Conservation (phyloP, 2,888 invertebrate species). For the Lepidochrysops patricia region DNA sequence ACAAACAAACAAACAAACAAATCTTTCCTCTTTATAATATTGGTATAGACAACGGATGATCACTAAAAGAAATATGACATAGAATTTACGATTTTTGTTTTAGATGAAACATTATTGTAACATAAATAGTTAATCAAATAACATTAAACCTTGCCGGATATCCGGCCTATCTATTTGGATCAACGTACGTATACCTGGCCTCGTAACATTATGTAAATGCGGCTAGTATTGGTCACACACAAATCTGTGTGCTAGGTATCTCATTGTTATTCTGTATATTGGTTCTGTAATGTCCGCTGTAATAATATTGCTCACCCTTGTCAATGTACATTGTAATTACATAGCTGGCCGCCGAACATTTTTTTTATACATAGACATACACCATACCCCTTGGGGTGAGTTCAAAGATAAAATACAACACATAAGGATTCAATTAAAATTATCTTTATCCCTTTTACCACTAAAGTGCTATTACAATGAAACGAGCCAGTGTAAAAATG, state of each 20-base stretch:
- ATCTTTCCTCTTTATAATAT: too few species aligned
- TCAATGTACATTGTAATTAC: neutral
- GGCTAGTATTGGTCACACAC: slow-evolving; percentile 1
- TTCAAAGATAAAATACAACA: too few species aligned
- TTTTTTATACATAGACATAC: too few species aligned
- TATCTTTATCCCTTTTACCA: too few species aligned
- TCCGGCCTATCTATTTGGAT: neutral
- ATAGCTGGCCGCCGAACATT: too few species aligned
- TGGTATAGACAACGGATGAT: too few species aligned
- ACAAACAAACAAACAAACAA: too few species aligned
- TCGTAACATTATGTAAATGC: neutral
- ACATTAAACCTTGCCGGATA: neutral
- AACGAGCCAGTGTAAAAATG: neutral
- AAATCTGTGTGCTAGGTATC: neutral
- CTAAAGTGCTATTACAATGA: neutral
- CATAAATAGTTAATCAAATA: neutral
- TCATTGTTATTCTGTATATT: slow-evolving; percentile 6
- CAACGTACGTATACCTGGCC: neutral
- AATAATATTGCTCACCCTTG: neutral
- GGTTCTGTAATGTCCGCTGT: slow-evolving; percentile 6
- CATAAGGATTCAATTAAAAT: too few species aligned
- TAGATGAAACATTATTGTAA: too few species aligned
- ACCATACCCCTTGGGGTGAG: too few species aligned
- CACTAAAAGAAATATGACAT: too few species aligned
- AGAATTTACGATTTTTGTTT: too few species aligned